Evolutionary conservation across 1,140 invertebrate species (phyloP), one percentile per base, ranked within the genome.

Genomic region (Teleogryllus occipitalis): DNA sequence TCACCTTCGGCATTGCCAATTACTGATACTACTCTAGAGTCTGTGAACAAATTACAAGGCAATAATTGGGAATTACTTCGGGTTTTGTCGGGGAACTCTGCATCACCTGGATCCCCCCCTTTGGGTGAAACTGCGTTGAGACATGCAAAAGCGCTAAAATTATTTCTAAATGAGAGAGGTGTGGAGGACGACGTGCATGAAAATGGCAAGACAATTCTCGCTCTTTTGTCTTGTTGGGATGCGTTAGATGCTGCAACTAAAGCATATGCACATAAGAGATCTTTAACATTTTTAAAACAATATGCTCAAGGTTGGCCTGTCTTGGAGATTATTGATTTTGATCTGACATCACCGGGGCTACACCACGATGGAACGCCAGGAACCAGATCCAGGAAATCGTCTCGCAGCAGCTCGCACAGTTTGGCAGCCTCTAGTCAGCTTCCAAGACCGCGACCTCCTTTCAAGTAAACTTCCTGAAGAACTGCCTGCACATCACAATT

Each of bases 111-210:
- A 7, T 10, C 54, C 5, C 10, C 47, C 7, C 54, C 78, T n/a
- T 0, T 22, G 21, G n/a, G 4, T 12, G 22, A 78, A 7, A 15
- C 0, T n/a, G 39, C 72, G 4, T 46, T 65, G 27, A 65, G 27
- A 47, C 15, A 21, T 18, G n/a, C 49, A 7, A 65, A 14, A 46
- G 78, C 8, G 18, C 78, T 78, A 18, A 78, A 73, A 73, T 8
- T 78, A n/a, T 74, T 78, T 27, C 46, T 78, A 8, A 54, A 78
- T 18, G 73, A 78, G 22, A 22, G 22, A 73, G 22, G 46, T 72
- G 8, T 78, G n/a, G 7, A 72, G 4, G 48, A 48, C 0, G 12
- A 14, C 14, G 54, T 39, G 7, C 22, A 47, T n/a, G 78, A 78
- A 73, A 22, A 74, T 18, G 78, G 78, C n/a, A 22, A 46, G 15